Base-by-base conservation (phyloP, 2,797 vertebrate species). In the Pygocentrus nattereri region DNA sequence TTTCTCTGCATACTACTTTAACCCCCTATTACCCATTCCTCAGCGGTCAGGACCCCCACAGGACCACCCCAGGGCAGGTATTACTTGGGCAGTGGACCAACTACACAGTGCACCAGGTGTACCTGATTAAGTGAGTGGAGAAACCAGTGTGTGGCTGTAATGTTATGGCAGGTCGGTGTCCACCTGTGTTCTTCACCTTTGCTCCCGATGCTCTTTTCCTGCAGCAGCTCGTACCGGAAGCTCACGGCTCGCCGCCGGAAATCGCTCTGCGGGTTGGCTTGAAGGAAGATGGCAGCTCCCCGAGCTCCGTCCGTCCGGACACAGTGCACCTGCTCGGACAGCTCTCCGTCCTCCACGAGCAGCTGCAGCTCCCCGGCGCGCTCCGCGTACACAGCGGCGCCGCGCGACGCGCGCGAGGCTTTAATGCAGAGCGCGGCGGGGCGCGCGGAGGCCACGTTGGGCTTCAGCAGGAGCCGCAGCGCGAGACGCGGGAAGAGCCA, bases 161-260 rank as follows among this genome's bases (percentile, higher is more conserved):
- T n/a, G n/a, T n/a, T n/a, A n/a, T n/a, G n/a, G n/a, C n/a, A n/a
- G n/a, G n/a, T n/a, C n/a, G n/a, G n/a, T n/a, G 31, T 13, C 15
- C 56, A 15, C 67, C 0, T 67, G 1, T 34, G 6, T 67, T 19
- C 13, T 3, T 41, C 44, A 69, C 67, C 41, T 69, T 44, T 69
- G 19, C 11, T 74, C 38, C 86, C 83, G 0, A 79, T 4, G 0
- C 89, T 93, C 74, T 88, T 88, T 86, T 89, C 92, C 61, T 88
- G 88, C 82, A 95, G 90, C 87, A 96, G 86, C 88, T 97, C 93
- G 0, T 95, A 95, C 87, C 93, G 94, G 91, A 96, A 96, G 71
- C 93, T 91, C 86, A 94, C 89, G 0, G 31, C 54, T 62, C 89
- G 89, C 69, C 89, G 89, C 84, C 90, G 87, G 89, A 93, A 89